These are phyloP conservation scores for Crotalus helleri DNA, from an alignment of 2,113 vertebrate species.

Conservation along the genomic window DNA sequence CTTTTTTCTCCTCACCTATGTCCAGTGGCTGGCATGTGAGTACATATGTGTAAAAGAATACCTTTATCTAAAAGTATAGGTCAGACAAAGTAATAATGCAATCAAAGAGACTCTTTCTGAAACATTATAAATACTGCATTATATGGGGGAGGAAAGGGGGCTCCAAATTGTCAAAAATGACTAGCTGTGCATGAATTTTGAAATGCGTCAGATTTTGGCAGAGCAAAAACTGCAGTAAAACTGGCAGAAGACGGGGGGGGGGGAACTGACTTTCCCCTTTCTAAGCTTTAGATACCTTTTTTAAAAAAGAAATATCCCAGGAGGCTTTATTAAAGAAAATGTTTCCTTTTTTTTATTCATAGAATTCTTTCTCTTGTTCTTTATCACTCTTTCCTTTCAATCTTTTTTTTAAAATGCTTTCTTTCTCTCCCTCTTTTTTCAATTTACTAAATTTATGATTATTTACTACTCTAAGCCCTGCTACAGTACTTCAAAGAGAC, in stretches of 20 bases:
- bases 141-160: slow-evolving; percentile 22
- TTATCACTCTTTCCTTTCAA: not conserved
- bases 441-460: slow-evolving; percentile 6
- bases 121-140: slow-evolving; percentile 64
- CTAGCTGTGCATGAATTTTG: slow-evolving; percentile 40
- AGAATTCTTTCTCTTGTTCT: not conserved
- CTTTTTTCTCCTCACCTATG: slow-evolving; percentile 33
- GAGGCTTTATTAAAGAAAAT: slow-evolving; percentile 9
- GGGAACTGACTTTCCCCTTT: not conserved
- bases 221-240: slow-evolving; percentile 33
- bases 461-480: not conserved
- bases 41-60: slow-evolving; percentile 48
- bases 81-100: slow-evolving; percentile 64
- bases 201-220: slow-evolving; percentile 44
- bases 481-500: not conserved
- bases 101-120: slow-evolving; percentile 58
- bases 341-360: slow-evolving; percentile 14
- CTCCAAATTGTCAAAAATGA: slow-evolving; percentile 55
- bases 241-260: not conserved
- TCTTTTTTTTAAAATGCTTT: not conserved
- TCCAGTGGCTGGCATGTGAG: slow-evolving; percentile 51
- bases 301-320: slow-evolving; percentile 4
- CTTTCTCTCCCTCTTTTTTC: not conserved
- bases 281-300: slow-evolving; percentile 1
- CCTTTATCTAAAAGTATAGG: slow-evolving; percentile 67